Base-by-base conservation (phyloP, 2,113 vertebrate genomes). In the Gnathonemus echidnorhynchus region DNA sequence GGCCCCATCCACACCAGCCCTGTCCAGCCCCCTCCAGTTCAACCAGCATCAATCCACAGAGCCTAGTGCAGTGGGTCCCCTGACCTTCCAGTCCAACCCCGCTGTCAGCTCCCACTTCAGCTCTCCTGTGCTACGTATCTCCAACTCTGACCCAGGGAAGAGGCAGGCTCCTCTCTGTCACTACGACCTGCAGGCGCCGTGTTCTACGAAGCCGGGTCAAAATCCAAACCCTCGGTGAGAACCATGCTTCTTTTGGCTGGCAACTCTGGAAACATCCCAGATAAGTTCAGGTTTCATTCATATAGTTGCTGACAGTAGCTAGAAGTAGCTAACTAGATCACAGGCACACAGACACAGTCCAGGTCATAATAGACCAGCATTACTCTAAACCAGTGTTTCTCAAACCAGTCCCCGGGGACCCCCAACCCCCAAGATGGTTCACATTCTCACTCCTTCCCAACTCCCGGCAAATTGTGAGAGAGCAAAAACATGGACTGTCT, bases 1-100 rank as follows among this genome's bases (percentile, higher is more conserved):
- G 50, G 92, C 93, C 49, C 95, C 95, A 53, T 90, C 24, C 83
- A 85, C 2, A 45, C 21, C 42, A 24, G 42, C 83, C 83, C 45
- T 46, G 24, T 48, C 94, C 88, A 95, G 94, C 66, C 90, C 93
- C 83, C 93, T 93, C 19, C 90, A 94, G 5, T 95, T 96, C 0
- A 94, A 96, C 86, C 89, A 90, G 90, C 88, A 90, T 94, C 88
- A 87, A 27, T 39, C 86, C 50, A 39, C 50, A 21, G 86, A 87
- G 6, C 49, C 5, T 24, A 3, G 2, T 46, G 31, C n/a, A n/a
- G 15, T 49, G 10, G 50, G 13, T 31, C 31, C 1, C 19, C 35
- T 45, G 74, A 46, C 62, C 35, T 89, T 49, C 74, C 74, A 80
- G 31, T 49, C 17, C 58, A 46, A 13, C 74, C 19, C 35, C 2